These are phyloP conservation scores for Pelagia noctiluca DNA, from an alignment of 30 jellyfish, hydroid and myxozoan genomes.

Conservation along the genomic window DNA sequence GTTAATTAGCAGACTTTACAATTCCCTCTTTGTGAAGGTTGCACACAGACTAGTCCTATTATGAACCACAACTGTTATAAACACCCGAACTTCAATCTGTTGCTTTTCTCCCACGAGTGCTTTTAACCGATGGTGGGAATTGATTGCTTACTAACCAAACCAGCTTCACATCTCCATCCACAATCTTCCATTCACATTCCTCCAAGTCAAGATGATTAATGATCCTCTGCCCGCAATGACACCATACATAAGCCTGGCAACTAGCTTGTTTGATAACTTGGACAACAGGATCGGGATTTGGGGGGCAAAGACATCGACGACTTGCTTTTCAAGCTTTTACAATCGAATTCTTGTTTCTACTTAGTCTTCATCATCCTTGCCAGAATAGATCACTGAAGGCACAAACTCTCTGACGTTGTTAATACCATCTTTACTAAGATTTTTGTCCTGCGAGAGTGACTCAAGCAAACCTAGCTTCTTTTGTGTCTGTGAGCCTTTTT, in stretches of 20 bases:
- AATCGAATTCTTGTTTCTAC: constrained; percentile 51
- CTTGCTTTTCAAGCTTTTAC: constrained; percentile 28
- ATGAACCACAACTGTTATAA: not conserved
- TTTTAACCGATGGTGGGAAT: constrained; percentile 20
- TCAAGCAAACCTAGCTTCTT: constrained; percentile 23
- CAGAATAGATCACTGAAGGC: constrained; percentile 30
- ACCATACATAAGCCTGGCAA: constrained; percentile 58
- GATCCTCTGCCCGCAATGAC: constrained; percentile 50
- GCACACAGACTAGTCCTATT: too few relatives aligned
- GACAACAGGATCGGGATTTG: constrained; percentile 61
- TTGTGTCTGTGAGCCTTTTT: constrained; percentile 13
- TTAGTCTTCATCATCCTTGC: constrained; percentile 39
- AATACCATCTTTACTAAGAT: constrained; percentile 10
- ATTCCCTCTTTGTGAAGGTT: too few relatives aligned
- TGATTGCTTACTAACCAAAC: constrained; percentile 4
- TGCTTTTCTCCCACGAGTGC: too few relatives aligned
- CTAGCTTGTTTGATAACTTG: constrained; percentile 62
- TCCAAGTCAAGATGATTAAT: constrained; percentile 48
- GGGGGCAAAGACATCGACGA: constrained; percentile 67
- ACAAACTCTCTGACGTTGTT: constrained; percentile 39
- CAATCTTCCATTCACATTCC: constrained; percentile 19
- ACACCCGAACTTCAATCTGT: not conserved
- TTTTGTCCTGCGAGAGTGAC: constrained; percentile 42
- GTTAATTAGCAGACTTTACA: too few relatives aligned
- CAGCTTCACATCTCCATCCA: constrained; percentile 12